Evolutionary conservation across 2,113 vertebrate species (phyloP).

Genomic region (Gallinago paraguaiae): DNA sequence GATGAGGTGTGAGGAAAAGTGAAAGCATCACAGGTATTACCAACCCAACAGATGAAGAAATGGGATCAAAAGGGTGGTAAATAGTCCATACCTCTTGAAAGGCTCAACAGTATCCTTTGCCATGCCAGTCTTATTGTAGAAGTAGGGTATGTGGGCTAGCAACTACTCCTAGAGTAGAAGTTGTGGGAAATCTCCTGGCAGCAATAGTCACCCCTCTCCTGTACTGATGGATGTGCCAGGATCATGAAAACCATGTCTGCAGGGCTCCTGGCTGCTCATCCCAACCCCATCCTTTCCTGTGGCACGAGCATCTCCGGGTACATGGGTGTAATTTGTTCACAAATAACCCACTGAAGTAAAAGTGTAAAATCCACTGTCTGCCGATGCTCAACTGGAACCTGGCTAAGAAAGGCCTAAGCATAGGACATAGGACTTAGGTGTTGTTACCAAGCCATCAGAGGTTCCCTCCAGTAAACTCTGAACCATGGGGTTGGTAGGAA

Average conservation of each 20-base stretch:
- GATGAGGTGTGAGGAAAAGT: not conserved
- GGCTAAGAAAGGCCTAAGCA: not conserved
- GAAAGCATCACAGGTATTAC: not conserved
- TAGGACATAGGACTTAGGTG: not conserved
- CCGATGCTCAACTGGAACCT: not conserved
- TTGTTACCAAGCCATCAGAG: not conserved
- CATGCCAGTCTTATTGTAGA: not conserved
- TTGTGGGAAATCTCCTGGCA: not conserved
- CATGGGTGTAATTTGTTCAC: not conserved
- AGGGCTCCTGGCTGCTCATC: not conserved
- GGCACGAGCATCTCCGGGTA: not conserved
- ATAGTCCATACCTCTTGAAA: not conserved
- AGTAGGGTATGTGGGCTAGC: not conserved
- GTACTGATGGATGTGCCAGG: not conserved
- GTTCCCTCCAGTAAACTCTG: not conserved
- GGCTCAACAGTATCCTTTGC: not conserved
- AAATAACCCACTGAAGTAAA: accelerated
- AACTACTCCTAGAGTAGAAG: not conserved
- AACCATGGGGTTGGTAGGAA: not conserved
- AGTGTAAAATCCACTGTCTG: not conserved
- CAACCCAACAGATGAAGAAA: not conserved
- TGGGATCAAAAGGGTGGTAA: not conserved
- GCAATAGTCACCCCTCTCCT: not conserved
- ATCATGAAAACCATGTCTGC: not conserved
- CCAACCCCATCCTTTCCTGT: not conserved